These are phyloP conservation scores for Caenorhabditis inopinata DNA, from an alignment of 1,140 invertebrate genomes.

Conservation along the genomic window DNA sequence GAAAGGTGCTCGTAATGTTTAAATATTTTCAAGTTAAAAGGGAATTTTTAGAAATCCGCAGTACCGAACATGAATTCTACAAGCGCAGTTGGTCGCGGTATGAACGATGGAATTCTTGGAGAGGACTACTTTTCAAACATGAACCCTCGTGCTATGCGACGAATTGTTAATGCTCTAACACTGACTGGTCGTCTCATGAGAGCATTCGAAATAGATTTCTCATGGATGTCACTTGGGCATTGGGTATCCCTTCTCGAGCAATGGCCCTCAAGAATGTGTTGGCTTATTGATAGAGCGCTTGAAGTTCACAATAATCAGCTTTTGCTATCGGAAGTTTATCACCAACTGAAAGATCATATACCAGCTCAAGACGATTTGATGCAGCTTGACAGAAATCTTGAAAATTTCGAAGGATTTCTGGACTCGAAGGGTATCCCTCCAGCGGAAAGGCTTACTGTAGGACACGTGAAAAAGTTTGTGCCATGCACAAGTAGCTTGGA, in stretches of 20 bases:
- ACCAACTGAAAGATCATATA: constrained; percentile 54
- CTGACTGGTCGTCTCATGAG: constrained; percentile 78
- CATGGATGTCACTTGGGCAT: constrained; percentile 75
- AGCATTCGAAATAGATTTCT: constrained; percentile 97
- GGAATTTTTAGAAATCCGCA: neutral
- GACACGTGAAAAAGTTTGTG: constrained; percentile 58
- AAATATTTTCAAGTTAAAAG: neutral
- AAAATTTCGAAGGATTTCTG: constrained; percentile 58
- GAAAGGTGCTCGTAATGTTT: neutral
- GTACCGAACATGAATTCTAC: constrained; percentile 15
- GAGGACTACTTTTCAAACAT: constrained; percentile 96
- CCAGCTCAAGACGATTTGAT: constrained; percentile 52
- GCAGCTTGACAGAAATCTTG: constrained; percentile 60
- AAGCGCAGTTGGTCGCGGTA: constrained; percentile 52
- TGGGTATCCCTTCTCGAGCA: constrained; percentile 89
- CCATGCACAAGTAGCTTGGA: constrained; percentile 65
- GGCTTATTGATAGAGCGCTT: constrained; percentile 78
- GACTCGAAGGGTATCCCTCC: constrained; percentile 39
- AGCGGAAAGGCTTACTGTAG: constrained; percentile 56
- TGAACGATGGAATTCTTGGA: constrained; percentile 75
- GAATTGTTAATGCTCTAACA: constrained; percentile 89
- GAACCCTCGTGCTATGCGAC: constrained; percentile 90
- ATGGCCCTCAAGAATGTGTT: constrained; percentile 94
- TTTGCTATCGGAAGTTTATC: constrained; percentile 44
- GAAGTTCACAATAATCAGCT: constrained; percentile 48